Evolutionary conservation across 2,888 invertebrate species (phyloP), one percentile per base, ranked within the genome.

Genomic region (Sisyra terminalis): DNA sequence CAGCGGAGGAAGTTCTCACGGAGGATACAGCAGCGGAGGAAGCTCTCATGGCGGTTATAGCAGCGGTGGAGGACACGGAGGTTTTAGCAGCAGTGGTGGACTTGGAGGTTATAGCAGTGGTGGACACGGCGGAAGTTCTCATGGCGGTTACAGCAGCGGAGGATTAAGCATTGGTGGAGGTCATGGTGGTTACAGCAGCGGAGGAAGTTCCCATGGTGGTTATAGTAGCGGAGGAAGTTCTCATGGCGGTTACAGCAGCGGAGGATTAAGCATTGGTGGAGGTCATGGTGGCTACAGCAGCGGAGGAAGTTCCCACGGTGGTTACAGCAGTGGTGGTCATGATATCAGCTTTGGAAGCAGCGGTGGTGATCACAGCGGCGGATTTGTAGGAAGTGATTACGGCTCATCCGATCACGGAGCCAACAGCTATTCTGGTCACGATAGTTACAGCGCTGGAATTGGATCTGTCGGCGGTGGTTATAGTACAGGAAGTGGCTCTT

Each of bases 11-110:
- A 46, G 46, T 10, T 46, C 46, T 8, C 37, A 39, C 13, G 48
- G 48, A 14, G 48, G 48, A 3, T 48, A 48, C 34, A 29, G 38
- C 38, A 48, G 45, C 30, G 48, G 47, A n/a, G 46, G 47, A 29
- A 32, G 14, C 9, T 35, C 35, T 35, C 14, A 15, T 24, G 45
- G 45, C 7, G 45, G 45, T 3, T 24, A 24, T 7, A 45, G 47
- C 11, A 17, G 36, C 11, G 44, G 45, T 11, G 40, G 39, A 7
- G 40, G 30, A 29, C 17, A 16, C 16, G 40, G 38, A n/a, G 44
- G 40, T 16, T 37, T 37, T 16, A 11, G 13, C 11, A 46, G 45
- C 24, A 42, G 44, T 16, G 47, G 45, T 18, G 15, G 13, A 18
- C 42, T 42, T 11, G 45, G 46, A 14, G 47, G 47, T 5, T 16